phyloP scores from a whole-genome alignment of 2,797 vertebrate genomes.

The Bryconaethiops microstoma region DNA sequence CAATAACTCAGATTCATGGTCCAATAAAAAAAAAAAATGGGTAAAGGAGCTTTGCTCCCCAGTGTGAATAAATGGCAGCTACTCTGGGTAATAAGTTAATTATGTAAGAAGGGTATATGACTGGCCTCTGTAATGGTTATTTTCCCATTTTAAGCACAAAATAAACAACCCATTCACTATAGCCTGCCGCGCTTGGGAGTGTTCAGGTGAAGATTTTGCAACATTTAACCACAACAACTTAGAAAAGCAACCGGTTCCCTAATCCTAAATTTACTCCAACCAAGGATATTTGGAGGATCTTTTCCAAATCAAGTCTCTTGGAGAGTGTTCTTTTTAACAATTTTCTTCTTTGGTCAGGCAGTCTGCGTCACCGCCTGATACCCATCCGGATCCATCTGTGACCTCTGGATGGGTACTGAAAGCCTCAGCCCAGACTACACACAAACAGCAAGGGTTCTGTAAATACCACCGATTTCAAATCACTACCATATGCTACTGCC shows the following conservation, averaged over 20 bases:
- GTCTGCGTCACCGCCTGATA: conserved; percentile 18
- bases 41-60: conserved; percentile 36
- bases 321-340: not conserved
- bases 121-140: conserved; percentile 8
- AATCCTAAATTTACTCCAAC: conserved; percentile 27
- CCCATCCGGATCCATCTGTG: conserved; percentile 5
- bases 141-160: conserved; percentile 14
- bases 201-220: conserved; percentile 19
- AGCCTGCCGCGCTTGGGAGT: not conserved
- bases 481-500: conserved; percentile 34
- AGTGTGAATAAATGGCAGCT: conserved; percentile 37
- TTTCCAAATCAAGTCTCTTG: not conserved
- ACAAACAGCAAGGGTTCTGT: conserved; percentile 41
- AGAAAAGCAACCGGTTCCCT: not conserved
- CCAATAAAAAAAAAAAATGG: conserved; percentile 19
- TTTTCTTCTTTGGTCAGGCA: not conserved
- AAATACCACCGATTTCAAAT: conserved; percentile 43
- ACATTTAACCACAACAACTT: conserved; percentile 24
- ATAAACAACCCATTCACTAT: conserved; percentile 28
- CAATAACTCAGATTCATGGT: not conserved
- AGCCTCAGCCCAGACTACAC: conserved; percentile 27
- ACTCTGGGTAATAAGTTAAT: not conserved
- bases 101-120: not conserved
- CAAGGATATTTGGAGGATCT: conserved; percentile 3
- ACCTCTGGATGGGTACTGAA: conserved; percentile 25